phyloP scores from a whole-genome alignment of 2,888 invertebrate species.

The Nezara viridula region DNA sequence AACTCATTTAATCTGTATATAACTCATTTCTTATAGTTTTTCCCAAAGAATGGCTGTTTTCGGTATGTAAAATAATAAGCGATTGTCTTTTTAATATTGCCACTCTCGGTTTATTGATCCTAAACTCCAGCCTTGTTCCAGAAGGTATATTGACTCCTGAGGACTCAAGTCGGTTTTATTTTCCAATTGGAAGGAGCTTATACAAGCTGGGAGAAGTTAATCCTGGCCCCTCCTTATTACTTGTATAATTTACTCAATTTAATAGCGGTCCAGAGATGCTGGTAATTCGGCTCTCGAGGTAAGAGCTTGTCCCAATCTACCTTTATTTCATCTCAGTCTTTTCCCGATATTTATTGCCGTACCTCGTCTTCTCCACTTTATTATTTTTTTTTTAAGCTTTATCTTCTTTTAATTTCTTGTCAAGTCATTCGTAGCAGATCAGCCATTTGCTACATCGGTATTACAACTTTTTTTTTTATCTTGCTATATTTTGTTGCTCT shows the following conservation, averaged over 20 bases:
- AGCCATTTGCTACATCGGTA: background rate
- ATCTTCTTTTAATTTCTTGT: constrained; percentile 35
- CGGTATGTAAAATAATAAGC: background rate
- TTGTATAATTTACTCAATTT: constrained; percentile 58
- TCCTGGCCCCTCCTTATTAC: constrained; percentile 48
- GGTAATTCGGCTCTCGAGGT: constrained; percentile 12
- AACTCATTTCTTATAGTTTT: no score
- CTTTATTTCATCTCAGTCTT: constrained; percentile 6
- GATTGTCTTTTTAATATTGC: constrained; percentile 23
- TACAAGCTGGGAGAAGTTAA: constrained; percentile 19
- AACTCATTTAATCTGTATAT: no score
- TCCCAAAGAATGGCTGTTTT: background rate
- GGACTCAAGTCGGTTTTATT: background rate
- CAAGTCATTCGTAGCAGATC: background rate
- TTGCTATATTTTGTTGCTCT: background rate
- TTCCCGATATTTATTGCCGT: constrained; percentile 28
- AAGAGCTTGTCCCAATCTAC: background rate
- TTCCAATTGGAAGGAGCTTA: constrained; percentile 43
- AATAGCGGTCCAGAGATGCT: constrained; percentile 4
- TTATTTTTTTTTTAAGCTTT: background rate
- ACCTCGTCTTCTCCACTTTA: background rate
- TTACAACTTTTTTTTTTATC: background rate
- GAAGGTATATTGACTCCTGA: background rate
- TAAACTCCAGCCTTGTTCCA: background rate
- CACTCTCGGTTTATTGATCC: background rate